Conservation (phyloP, 2,113 vertebrate genomes). For the Coturnix japonica region DNA sequence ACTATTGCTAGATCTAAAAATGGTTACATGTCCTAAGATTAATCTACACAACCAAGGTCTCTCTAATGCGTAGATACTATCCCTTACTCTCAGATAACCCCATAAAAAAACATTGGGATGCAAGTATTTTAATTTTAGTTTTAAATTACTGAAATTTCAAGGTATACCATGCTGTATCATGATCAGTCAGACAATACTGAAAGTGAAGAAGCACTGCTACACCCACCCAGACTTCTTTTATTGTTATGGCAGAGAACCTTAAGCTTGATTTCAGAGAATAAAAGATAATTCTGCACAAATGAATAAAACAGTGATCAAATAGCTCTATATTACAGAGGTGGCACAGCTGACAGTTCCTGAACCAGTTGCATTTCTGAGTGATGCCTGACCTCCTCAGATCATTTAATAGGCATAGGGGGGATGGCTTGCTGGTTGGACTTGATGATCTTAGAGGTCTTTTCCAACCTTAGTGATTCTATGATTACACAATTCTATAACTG, state of each 20-base stretch:
- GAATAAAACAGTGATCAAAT: not conserved
- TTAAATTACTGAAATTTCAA: not conserved
- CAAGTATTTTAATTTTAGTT: not conserved
- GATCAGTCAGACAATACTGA: not conserved
- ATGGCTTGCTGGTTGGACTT: not conserved
- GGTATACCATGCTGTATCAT: not conserved
- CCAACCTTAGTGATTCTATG: not conserved
- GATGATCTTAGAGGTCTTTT: not conserved
- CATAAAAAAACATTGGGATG: not conserved
- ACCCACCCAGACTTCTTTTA: accelerated
- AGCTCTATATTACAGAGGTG: not conserved
- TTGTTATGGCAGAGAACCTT: not conserved
- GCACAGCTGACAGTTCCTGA: not conserved
- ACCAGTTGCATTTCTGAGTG: not conserved
- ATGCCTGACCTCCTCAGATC: not conserved
- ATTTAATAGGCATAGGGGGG: not conserved
- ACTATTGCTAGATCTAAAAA: conserved; percentile 9
- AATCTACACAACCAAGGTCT: not conserved
- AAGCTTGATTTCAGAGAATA: not conserved
- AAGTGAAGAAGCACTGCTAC: not conserved
- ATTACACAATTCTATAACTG: not conserved
- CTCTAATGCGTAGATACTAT: not conserved
- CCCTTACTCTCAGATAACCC: not conserved
- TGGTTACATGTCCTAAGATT: not conserved
- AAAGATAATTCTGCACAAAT: not conserved